Evolutionary conservation across 2,888 invertebrate genomes (phyloP), one percentile per base, ranked within the genome.

Genomic region (Notocelia uddmanniana): DNA sequence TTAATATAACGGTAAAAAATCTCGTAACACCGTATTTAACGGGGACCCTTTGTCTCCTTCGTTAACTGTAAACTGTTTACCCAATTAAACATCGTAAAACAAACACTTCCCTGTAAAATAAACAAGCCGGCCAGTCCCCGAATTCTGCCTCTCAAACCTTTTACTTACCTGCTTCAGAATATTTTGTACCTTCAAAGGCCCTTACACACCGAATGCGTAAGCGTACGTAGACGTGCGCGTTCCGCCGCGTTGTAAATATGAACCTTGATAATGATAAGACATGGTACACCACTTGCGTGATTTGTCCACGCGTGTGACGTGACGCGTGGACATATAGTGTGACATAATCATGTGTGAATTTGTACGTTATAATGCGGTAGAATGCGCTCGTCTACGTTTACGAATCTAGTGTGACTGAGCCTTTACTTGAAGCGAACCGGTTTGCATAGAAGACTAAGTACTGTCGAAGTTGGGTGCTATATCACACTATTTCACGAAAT

Each of bases 51-150:
- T 75, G 77, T 75, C 75, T 79, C 81, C 82, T 86, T 88, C 85
- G 84, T 85, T 87, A 88, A 82, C 84, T 83, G 81, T 86, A 83
- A 86, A 87, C 84, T 87, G 87, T 89, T 88, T 85, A 83, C 82
- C 86, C 86, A 89, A 89, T 90, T 89, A 90, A 89, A 89, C 82
- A 89, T 88, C 81, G 82, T 78, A 79, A 78, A 81, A 84, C 83
- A 85, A 85, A 87, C 81, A 83, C 74, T 73, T 64, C 74, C 72
- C 74, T 77, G 75, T 76, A 75, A 78, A 80, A 77, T 76, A 77
- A 78, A 76, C 74, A 31, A 60, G 45, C 66, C 37, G 26, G 57
- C 50, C 63, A 70, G 74, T 68, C 50, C 63, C 37, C 15, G 64
- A 69, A 66, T 69, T 67, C 73, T 71, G 68, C 68, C 69, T 57